These are phyloP conservation scores for Alfaro cultratus DNA, from an alignment of 2,797 vertebrate species.

Conservation along the genomic window DNA sequence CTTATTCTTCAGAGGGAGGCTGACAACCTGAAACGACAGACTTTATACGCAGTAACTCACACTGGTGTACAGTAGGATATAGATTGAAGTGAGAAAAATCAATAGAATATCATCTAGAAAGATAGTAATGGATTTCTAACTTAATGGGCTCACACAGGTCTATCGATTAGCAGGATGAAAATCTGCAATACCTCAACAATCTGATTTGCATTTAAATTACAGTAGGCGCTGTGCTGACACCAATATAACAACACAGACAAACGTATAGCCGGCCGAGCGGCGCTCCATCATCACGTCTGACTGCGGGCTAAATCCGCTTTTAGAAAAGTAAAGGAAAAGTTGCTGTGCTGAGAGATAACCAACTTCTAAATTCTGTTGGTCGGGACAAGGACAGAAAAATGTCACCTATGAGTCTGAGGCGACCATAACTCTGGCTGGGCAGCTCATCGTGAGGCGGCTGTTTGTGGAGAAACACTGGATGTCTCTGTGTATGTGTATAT, in stretches of 20 bases:
- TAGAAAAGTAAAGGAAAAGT: constrained; percentile 38
- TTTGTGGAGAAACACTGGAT: constrained; percentile 55
- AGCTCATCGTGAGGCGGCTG: constrained; percentile 88
- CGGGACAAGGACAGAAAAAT: constrained; percentile 73
- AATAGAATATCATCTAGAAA: constrained; percentile 80
- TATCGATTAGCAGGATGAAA: constrained; percentile 78
- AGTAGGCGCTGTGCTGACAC: constrained; percentile 67
- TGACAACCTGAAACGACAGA: constrained; percentile 48
- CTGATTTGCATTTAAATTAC: constrained; percentile 82
- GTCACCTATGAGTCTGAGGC: constrained; percentile 92
- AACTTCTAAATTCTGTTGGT: constrained; percentile 83
- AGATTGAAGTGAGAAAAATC: constrained; percentile 64
- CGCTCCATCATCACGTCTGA: constrained; percentile 35
- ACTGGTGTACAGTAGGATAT: constrained; percentile 65
- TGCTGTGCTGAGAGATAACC: constrained; percentile 71
- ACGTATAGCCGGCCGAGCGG: constrained; percentile 24
- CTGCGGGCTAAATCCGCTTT: constrained; percentile 37
- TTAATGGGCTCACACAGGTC: constrained; percentile 78
- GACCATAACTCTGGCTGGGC: constrained; percentile 95
- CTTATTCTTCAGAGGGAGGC: constrained; percentile 21
- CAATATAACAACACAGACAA: constrained; percentile 73
- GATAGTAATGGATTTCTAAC: constrained; percentile 82
- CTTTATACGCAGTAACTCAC: constrained; percentile 77
- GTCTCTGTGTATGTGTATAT: constrained; percentile 37
- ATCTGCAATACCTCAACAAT: constrained; percentile 76